These are phyloP conservation scores for Chaetodon auriga DNA, from an alignment of 2,113 vertebrate genomes.

Conservation along the genomic window DNA sequence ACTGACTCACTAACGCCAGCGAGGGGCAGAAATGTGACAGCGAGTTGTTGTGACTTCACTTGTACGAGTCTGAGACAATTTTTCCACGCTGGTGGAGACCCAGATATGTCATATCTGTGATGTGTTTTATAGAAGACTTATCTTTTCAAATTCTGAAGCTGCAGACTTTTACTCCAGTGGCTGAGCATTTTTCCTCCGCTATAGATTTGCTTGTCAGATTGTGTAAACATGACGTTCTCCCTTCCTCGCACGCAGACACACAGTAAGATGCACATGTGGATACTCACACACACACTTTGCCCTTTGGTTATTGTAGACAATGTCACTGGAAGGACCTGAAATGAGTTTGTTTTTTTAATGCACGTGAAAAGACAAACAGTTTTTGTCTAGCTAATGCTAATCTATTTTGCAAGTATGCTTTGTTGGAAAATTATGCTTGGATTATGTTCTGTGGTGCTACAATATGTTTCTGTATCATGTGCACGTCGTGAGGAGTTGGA, in stretches of 20 bases:
- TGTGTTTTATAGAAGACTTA: constrained; percentile 59
- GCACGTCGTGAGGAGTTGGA: no score
- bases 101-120: constrained; percentile 74
- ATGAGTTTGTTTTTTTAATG: constrained; percentile 10
- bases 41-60: constrained; percentile 63
- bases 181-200: constrained; percentile 25
- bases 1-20: constrained; percentile 31
- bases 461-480: no score
- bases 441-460: not conserved
- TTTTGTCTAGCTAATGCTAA: not conserved
- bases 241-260: not conserved
- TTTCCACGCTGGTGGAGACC: constrained; percentile 72
- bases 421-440: not conserved
- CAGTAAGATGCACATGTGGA: not conserved
- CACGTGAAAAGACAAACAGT: constrained; percentile 5
- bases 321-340: constrained; percentile 43
- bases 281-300: constrained; percentile 26
- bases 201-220: constrained; percentile 76
- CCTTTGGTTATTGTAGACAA: constrained; percentile 49
- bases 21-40: constrained; percentile 35
- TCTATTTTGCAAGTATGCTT: not conserved
- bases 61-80: constrained; percentile 52
- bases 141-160: constrained; percentile 67
- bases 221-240: constrained; percentile 68
- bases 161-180: constrained; percentile 61